Evolutionary conservation across 2,113 vertebrate species (phyloP).

Genomic region (Phalacrocorax brasilianus): DNA sequence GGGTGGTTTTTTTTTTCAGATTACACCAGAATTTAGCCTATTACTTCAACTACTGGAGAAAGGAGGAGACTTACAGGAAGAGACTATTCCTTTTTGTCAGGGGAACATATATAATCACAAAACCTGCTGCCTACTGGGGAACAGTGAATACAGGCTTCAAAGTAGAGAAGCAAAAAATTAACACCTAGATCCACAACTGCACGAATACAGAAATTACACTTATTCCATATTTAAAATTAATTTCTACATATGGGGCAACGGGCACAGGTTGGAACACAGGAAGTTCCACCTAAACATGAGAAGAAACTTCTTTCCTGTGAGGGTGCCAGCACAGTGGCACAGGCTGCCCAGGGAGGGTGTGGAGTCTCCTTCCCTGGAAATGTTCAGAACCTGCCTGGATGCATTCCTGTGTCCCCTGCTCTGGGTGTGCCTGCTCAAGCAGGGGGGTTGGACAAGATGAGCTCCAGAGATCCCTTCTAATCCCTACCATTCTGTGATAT

Average conservation of each 20-base stretch:
- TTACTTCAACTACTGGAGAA: neutral
- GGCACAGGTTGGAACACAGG: no score
- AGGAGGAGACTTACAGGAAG: neutral
- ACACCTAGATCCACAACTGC: neutral
- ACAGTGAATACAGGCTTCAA: neutral
- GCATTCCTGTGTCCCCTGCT: no score
- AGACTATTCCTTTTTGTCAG: neutral
- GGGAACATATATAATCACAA: neutral
- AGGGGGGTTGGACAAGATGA: no score
- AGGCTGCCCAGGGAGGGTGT: no score
- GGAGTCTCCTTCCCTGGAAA: no score
- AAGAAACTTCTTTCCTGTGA: no score
- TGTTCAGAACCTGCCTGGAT: no score
- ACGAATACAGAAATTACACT: neutral
- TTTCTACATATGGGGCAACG: neutral
- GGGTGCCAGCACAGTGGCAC: no score
- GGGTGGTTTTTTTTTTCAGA: neutral
- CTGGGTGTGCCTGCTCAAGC: no score
- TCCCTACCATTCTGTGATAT: neutral
- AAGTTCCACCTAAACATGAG: no score
- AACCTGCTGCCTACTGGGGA: neutral
- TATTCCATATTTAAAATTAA: neutral
- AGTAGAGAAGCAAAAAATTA: neutral
- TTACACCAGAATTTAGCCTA: neutral
- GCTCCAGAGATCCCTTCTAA: no score